These are phyloP conservation scores for Leptarthrus brevirostris DNA, from an alignment of 2,888 invertebrate genomes.

Conservation along the genomic window DNA sequence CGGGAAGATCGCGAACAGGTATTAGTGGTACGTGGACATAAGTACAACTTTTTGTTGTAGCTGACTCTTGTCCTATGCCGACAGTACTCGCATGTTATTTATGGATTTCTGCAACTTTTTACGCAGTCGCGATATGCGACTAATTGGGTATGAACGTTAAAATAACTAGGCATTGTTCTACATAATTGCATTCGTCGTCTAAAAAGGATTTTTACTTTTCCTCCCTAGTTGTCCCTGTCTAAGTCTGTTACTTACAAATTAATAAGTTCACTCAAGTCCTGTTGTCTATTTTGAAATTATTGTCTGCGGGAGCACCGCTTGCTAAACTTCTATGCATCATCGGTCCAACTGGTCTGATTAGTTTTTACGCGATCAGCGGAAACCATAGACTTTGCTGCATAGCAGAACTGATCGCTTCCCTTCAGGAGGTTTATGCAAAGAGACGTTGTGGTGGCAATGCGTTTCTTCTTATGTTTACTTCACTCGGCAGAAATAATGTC, in stretches of 20 bases:
- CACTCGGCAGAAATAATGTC: constrained; percentile 31
- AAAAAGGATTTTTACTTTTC: constrained; percentile 32
- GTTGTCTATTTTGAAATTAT: constrained; percentile 17
- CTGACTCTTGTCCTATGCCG: constrained; percentile 49
- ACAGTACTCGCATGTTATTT: constrained; percentile 61
- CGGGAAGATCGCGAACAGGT: constrained; percentile 45
- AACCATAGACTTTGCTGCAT: background rate
- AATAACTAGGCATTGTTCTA: constrained; percentile 62
- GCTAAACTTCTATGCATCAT: constrained; percentile 19
- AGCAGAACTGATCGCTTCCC: constrained; percentile 5
- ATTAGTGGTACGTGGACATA: constrained; percentile 54
- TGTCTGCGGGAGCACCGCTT: constrained; percentile 22
- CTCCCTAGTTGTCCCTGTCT: background rate
- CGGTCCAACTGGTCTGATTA: constrained; percentile 16
- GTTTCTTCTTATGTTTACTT: constrained; percentile 4
- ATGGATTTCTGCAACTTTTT: constrained; percentile 66
- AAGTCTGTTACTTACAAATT: constrained; percentile 51
- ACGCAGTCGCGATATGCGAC: constrained; percentile 66
- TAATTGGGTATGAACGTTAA: constrained; percentile 65
- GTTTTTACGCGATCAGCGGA: constrained; percentile 16
- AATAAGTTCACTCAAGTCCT: constrained; percentile 27
- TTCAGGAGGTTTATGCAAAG: constrained; percentile 44
- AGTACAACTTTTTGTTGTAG: constrained; percentile 57
- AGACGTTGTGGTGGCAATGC: constrained; percentile 27
- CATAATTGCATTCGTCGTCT: constrained; percentile 63